Conservation (phyloP, 2,797 vertebrate genomes). For the Prionace glauca region DNA sequence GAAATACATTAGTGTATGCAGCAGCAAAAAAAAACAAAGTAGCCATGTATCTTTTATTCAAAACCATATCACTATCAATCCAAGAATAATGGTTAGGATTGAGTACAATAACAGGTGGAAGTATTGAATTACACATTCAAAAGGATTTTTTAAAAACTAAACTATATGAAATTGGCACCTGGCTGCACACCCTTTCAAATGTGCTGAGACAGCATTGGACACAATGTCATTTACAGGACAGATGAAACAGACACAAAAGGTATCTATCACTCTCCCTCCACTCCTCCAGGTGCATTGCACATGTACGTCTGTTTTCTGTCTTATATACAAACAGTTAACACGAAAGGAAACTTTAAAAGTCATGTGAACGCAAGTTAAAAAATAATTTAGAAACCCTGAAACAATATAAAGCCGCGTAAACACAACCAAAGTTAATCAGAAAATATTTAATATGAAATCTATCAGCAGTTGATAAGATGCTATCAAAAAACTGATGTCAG, state of each 20-base stretch:
- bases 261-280: neutral
- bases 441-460: constrained; percentile 15
- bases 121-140: constrained; percentile 25
- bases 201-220: neutral
- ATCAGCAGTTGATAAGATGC: neutral
- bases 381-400: constrained; percentile 31
- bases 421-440: constrained; percentile 3
- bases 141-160: neutral
- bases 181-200: neutral
- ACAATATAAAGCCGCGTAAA: constrained; percentile 20
- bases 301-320: neutral
- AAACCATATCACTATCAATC: constrained; percentile 13
- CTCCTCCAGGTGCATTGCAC: constrained; percentile 4
- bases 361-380: constrained; percentile 26
- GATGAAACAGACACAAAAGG: no score
- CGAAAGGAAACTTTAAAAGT: constrained; percentile 21
- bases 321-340: neutral
- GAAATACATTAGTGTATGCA: constrained; percentile 31
- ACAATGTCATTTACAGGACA: neutral
- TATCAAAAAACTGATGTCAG: neutral
- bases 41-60: constrained; percentile 1
- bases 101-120: constrained; percentile 10
- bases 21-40: constrained; percentile 18
- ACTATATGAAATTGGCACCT: constrained; percentile 12
- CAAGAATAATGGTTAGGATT: neutral